phyloP scores from a whole-genome alignment of 1,140 invertebrate genomes.

The Euwallacea similis region DNA sequence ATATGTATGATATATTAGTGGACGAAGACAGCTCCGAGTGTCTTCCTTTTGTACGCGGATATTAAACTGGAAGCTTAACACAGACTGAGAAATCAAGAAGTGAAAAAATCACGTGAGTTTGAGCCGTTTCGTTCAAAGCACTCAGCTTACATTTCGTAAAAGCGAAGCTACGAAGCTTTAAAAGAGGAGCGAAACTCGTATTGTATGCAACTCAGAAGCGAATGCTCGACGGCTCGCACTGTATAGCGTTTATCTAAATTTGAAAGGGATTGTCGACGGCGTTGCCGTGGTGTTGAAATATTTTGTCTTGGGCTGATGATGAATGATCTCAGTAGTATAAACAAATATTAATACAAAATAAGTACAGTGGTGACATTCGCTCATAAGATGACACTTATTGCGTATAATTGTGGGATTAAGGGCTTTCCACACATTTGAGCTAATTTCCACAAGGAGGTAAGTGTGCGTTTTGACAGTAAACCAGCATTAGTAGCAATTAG shows the following conservation, averaged over 20 bases:
- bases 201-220: constrained; percentile 2
- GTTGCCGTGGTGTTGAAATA: not conserved
- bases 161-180: not conserved
- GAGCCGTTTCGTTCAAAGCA: not conserved
- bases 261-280: constrained; percentile 3
- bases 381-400: too few species aligned
- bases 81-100: too few species aligned
- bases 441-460: too few species aligned
- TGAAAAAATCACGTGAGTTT: not conserved
- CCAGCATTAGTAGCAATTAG: too few species aligned
- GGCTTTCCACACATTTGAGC: too few species aligned
- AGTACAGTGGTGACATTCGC: too few species aligned
- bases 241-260: constrained; percentile 12
- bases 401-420: too few species aligned
- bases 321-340: too few species aligned
- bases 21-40: not conserved
- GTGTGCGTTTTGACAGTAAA: too few species aligned
- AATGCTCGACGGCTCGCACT: constrained; percentile 9
- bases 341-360: too few species aligned
- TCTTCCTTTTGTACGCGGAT: not conserved
- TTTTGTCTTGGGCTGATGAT: too few species aligned
- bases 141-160: not conserved
- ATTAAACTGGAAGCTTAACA: constrained; percentile 4
- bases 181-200: not conserved
- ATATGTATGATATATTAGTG: not conserved